Percentiles rank a stretch among this genome's conserved stretches.
phyloP scores from a whole-genome alignment of 2,797 vertebrate species.

The Crotalus adamanteus region DNA sequence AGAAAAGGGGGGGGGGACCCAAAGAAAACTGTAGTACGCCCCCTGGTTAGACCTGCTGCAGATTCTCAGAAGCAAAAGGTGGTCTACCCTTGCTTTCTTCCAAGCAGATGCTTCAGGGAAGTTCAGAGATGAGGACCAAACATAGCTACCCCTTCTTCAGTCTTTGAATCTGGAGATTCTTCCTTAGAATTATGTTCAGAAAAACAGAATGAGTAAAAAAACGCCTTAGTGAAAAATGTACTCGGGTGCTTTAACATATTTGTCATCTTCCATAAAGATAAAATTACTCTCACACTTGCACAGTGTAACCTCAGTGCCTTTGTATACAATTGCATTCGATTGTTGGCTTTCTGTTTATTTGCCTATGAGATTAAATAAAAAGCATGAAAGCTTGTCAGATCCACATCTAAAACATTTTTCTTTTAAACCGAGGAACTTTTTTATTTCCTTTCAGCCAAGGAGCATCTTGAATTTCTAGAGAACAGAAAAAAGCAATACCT shows the following conservation, averaged over 20 bases:
- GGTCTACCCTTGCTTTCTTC: background rate
- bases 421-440: background rate
- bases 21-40: background rate
- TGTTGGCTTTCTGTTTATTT: background rate
- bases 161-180: background rate
- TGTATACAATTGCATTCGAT: background rate
- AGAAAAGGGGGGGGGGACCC: background rate
- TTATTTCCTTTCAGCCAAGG: slow-evolving; percentile 68
- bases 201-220: background rate
- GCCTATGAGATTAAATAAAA: background rate
- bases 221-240: background rate
- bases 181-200: background rate
- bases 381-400: background rate
- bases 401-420: background rate
- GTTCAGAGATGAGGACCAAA: background rate
- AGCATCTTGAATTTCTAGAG: slow-evolving; percentile 88
- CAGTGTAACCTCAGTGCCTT: background rate
- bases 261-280: background rate
- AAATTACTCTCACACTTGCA: background rate
- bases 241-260: background rate
- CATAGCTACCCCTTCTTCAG: background rate
- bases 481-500: slow-evolving; percentile 87
- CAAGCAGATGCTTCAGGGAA: background rate
- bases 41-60: background rate
- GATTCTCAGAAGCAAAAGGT: background rate